phyloP scores from a whole-genome alignment of 2,797 vertebrate species.

The Acropternis orthonyx region DNA sequence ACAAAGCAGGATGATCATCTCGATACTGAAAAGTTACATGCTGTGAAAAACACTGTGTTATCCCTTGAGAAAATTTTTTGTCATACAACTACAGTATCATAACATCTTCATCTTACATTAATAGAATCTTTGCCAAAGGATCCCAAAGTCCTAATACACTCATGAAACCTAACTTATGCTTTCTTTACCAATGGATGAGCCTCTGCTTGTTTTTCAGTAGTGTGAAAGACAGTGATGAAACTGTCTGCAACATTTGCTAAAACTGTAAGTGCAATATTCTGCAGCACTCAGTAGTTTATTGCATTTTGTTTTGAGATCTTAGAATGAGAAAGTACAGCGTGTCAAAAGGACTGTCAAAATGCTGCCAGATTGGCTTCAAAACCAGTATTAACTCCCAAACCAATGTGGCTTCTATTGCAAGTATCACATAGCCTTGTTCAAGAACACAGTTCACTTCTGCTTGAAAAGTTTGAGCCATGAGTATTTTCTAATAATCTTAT shows the following conservation, averaged over 20 bases:
- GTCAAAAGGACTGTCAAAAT: conserved; percentile 14
- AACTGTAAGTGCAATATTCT: background rate
- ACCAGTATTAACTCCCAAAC: background rate
- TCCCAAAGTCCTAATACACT: background rate
- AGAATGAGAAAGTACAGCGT: background rate
- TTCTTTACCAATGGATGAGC: background rate
- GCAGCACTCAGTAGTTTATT: background rate
- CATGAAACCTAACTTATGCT: background rate
- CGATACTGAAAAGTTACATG: background rate
- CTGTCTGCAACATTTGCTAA: background rate
- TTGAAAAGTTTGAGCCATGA: background rate
- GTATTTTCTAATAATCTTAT: background rate
- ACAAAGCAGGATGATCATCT: background rate
- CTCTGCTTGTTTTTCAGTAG: background rate
- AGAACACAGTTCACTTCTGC: background rate
- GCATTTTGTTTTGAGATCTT: background rate
- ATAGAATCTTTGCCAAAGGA: background rate
- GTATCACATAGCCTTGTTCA: background rate
- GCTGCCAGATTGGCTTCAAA: background rate
- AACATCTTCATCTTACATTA: background rate
- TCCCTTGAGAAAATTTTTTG: background rate
- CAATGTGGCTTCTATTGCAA: background rate
- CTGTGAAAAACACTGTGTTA: background rate
- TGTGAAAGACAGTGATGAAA: background rate
- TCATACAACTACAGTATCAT: background rate